A percentile compares a stretch with the other conserved stretches of the same genome.
Conservation (phyloP, 2,113 vertebrate genomes). For the Phyllostomus hastatus region DNA sequence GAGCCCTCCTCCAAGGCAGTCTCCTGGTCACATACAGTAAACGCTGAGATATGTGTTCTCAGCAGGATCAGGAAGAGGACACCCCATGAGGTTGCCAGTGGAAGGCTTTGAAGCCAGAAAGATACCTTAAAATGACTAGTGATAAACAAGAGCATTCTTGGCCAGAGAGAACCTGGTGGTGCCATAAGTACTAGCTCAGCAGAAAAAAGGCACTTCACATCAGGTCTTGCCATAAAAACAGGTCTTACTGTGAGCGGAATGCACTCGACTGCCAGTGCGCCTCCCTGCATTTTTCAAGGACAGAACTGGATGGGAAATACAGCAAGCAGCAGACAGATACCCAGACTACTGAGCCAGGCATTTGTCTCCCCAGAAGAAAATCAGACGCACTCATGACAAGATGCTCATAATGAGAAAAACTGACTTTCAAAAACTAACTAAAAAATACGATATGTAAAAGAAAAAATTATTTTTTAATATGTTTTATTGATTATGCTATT, state of each 20-base stretch:
- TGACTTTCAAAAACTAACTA: background rate
- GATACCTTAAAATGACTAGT: background rate
- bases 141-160: background rate
- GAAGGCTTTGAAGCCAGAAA: background rate
- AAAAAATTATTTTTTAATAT: too few species aligned
- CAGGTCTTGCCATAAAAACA: background rate
- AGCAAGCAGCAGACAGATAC: background rate
- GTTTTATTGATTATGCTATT: too few species aligned
- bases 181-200: background rate
- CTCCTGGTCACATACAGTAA: background rate
- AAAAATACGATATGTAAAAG: background rate
- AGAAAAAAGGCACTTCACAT: background rate
- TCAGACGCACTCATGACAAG: background rate
- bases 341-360: background rate
- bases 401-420: background rate
- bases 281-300: background rate
- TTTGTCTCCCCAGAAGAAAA: too few species aligned
- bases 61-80: background rate
- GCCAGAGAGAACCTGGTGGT: background rate
- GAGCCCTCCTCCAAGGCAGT: background rate
- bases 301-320: background rate
- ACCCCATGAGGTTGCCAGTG: too few species aligned
- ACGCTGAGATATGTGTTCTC: background rate
- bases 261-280: background rate
- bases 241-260: accelerated